Evolutionary conservation across 2,797 vertebrate species (phyloP).

Genomic region (Eulemur albifrons): DNA sequence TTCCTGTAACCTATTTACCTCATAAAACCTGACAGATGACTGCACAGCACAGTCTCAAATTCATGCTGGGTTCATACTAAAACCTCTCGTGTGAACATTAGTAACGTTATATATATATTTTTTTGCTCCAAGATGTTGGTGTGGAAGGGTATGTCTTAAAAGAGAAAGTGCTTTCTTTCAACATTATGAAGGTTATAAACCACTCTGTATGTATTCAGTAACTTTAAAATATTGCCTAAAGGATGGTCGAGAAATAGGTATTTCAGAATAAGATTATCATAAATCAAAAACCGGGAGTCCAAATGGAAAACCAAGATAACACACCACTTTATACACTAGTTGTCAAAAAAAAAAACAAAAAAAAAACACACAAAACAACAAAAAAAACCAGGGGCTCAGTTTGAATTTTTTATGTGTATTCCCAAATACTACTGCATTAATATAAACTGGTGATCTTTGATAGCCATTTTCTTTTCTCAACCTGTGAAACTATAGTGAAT

Average conservation of each 20-base stretch:
- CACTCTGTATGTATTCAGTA: constrained; percentile 48
- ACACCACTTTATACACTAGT: neutral
- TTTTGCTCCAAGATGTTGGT: constrained; percentile 26
- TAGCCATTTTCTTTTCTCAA: constrained; percentile 23
- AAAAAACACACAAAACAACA: neutral
- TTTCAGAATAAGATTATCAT: constrained; percentile 59
- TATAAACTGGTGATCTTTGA: neutral
- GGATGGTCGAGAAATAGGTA: constrained; percentile 52
- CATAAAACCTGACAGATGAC: constrained; percentile 68
- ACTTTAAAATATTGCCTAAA: constrained; percentile 51
- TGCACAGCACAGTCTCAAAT: neutral
- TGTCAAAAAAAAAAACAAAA: neutral
- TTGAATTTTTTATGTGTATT: constrained; percentile 54
- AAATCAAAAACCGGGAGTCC: constrained; percentile 53
- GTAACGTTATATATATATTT: neutral
- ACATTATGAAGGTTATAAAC: constrained; percentile 69
- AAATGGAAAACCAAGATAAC: constrained; percentile 41
- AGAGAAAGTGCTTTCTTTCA: constrained; percentile 59
- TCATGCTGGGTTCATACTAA: constrained; percentile 31
- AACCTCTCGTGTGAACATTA: constrained; percentile 40
- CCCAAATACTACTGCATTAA: neutral
- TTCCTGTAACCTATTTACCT: constrained; percentile 71
- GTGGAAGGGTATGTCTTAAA: constrained; percentile 58
- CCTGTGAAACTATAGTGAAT: neutral
- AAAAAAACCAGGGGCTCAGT: neutral